These are phyloP conservation scores for Petrosia ficiformis DNA, from an alignment of 37 sponge, comb jelly and placozoan genomes.

Conservation along the genomic window DNA sequence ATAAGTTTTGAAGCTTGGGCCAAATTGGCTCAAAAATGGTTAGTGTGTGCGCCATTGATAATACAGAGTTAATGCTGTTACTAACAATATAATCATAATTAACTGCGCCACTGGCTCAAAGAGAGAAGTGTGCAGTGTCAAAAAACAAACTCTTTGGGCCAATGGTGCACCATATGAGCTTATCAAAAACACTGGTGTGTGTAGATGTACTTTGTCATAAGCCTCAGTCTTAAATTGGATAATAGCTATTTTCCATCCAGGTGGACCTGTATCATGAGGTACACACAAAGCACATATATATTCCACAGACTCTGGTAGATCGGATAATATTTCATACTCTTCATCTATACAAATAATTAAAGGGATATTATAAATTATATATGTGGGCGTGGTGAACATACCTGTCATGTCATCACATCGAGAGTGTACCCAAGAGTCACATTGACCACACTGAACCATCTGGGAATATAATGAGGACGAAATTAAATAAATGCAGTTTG, in stretches of 20 bases:
- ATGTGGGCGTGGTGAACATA: not conserved
- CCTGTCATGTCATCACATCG: constrained; percentile 75
- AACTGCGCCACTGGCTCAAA: no score
- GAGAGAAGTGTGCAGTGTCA: no score
- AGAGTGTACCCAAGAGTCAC: constrained; percentile 88
- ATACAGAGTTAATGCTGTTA: no score
- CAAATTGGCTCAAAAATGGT: no score
- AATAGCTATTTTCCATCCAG: not conserved
- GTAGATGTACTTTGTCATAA: constrained; percentile 2
- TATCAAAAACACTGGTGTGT: no score
- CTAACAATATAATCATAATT: no score
- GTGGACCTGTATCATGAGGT: not conserved
- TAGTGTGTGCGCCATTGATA: no score
- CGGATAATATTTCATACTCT: constrained; percentile 17
- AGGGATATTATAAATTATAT: no score
- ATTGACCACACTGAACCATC: constrained; percentile 89
- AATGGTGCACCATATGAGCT: no score
- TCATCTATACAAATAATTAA: not conserved
- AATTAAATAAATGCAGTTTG: no score
- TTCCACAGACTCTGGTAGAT: not conserved
- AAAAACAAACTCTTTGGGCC: no score
- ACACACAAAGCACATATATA: constrained; percentile 1
- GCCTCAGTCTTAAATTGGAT: constrained; percentile 1
- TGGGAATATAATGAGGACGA: constrained; percentile 20
- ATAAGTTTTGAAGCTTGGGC: no score